These are phyloP conservation scores for Syngnathus floridae DNA, from an alignment of 2,113 vertebrate species.

Conservation along the genomic window DNA sequence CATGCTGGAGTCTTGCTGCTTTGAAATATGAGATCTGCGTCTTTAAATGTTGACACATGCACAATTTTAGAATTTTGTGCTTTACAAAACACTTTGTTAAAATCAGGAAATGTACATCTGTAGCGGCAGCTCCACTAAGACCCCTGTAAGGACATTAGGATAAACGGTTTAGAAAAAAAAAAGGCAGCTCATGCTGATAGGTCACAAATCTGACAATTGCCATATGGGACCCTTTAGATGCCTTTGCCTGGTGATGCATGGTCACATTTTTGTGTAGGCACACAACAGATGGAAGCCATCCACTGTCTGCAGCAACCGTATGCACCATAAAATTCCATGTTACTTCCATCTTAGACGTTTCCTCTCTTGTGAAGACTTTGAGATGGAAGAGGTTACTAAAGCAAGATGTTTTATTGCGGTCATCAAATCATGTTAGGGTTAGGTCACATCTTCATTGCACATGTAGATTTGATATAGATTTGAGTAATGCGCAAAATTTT, in stretches of 20 bases:
- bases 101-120: background rate
- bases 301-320: background rate
- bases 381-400: background rate
- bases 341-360: background rate
- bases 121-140: background rate
- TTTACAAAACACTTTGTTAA: background rate
- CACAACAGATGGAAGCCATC: background rate
- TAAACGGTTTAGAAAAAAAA: background rate
- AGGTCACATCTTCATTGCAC: background rate
- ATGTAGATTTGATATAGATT: too few species aligned
- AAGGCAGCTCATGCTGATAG: too few species aligned
- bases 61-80: background rate
- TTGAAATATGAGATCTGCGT: too few species aligned
- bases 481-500: too few species aligned
- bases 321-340: background rate
- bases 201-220: background rate
- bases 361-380: too few species aligned
- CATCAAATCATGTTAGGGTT: background rate
- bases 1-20: too few species aligned
- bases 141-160: too few species aligned
- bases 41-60: too few species aligned
- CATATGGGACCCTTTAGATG: background rate
- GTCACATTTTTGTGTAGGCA: background rate
- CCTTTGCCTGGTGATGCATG: slow-evolving; percentile 1
- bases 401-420: background rate